These are phyloP conservation scores for Pantelozetes paolii DNA, from an alignment of 2,888 invertebrate species.

Conservation along the genomic window DNA sequence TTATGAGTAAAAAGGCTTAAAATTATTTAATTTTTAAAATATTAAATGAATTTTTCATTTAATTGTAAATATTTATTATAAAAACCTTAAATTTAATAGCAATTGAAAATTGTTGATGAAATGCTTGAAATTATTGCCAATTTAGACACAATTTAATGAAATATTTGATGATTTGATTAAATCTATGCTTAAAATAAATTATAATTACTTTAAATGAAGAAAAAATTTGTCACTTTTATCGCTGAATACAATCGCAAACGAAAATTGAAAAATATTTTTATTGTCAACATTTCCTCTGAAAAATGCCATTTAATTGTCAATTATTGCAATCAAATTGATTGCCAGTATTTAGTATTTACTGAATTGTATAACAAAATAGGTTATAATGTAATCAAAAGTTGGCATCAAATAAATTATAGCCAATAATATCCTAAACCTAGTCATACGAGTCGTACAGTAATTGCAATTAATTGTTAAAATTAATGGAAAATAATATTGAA, in stretches of 20 bases:
- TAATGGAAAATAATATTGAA: background rate
- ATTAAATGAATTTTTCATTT: too few species aligned
- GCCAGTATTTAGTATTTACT: background rate
- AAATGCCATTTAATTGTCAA: conserved; percentile 18
- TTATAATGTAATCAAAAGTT: background rate
- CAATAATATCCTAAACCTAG: background rate
- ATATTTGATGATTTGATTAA: too few species aligned
- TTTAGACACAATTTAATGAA: too few species aligned
- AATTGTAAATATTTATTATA: too few species aligned
- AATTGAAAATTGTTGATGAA: too few species aligned
- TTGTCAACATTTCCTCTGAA: conserved; percentile 19
- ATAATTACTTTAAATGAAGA: too few species aligned
- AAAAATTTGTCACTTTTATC: conserved; percentile 3
- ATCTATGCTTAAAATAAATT: too few species aligned
- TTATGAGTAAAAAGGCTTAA: too few species aligned
- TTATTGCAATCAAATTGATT: conserved; percentile 8
- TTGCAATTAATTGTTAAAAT: conserved; percentile 9
- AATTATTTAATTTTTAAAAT: too few species aligned
- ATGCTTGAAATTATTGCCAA: too few species aligned
- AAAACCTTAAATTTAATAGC: too few species aligned
- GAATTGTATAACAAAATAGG: background rate
- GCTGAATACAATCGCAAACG: background rate
- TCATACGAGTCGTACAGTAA: background rate
- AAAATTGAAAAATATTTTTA: conserved; percentile 30
- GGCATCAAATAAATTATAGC: conserved; percentile 3